These are phyloP conservation scores for Micronisus gabar DNA, from an alignment of 2,113 vertebrate genomes.

Conservation along the genomic window DNA sequence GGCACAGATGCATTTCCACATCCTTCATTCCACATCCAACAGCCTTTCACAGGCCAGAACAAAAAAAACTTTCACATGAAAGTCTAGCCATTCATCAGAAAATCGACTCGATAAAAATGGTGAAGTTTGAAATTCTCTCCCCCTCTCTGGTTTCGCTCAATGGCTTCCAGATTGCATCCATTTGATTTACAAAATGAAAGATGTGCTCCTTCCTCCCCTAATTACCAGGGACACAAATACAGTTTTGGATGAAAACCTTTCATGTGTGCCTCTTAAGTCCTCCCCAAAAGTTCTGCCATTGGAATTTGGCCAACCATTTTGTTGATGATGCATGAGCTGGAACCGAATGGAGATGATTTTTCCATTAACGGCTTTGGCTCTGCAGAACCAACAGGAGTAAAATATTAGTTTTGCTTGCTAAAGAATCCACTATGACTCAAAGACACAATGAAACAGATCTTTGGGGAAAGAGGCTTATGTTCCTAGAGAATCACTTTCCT, in stretches of 20 bases:
- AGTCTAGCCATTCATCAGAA: neutral
- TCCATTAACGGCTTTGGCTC: conserved; percentile 5
- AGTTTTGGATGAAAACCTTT: neutral
- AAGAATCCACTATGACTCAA: conserved; percentile 2
- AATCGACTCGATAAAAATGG: neutral
- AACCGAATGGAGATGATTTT: neutral
- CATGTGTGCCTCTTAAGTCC: neutral
- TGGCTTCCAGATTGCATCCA: conserved; percentile 8
- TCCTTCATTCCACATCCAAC: neutral
- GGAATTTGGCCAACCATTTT: neutral
- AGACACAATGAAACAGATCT: neutral
- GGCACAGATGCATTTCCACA: neutral
- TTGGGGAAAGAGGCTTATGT: neutral
- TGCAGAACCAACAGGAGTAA: neutral
- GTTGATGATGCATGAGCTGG: conserved; percentile 22
- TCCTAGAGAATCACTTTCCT: neutral
- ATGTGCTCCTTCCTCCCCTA: neutral
- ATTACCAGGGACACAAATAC: neutral
- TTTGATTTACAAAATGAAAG: neutral
- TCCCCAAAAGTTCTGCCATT: neutral
- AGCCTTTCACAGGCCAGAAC: neutral
- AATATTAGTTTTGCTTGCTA: conserved; percentile 20
- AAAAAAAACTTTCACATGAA: neutral
- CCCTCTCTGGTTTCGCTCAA: neutral
- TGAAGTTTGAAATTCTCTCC: neutral